phyloP scores from a whole-genome alignment of 2,888 invertebrate genomes.

The Achlya flavicornis region DNA sequence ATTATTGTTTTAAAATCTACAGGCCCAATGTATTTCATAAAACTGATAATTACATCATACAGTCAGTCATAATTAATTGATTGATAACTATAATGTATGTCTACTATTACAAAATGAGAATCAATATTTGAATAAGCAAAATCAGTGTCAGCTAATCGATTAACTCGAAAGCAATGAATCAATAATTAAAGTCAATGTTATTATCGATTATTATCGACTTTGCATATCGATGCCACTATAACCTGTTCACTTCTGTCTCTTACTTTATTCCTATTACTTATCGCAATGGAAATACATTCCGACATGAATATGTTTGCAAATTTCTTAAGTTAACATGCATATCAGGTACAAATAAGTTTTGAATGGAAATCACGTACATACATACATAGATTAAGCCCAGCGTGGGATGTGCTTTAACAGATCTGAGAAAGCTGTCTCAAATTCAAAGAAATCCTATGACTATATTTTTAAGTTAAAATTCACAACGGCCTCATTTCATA shows the following conservation, averaged over 20 bases:
- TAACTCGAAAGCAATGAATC: background rate
- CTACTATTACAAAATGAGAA: background rate
- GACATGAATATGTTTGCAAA: too few relatives aligned
- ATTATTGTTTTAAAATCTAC: too few relatives aligned
- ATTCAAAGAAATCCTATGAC: too few relatives aligned
- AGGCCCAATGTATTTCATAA: too few relatives aligned
- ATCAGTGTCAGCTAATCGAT: background rate
- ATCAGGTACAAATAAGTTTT: background rate
- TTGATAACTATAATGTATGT: background rate
- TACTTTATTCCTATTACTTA: background rate
- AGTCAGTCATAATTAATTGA: too few relatives aligned
- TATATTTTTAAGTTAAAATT: too few relatives aligned
- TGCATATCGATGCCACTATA: background rate
- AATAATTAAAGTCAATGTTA: background rate
- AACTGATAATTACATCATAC: too few relatives aligned
- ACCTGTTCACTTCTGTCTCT: background rate
- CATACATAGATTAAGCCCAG: background rate
- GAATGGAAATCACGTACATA: background rate
- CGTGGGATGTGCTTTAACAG: background rate
- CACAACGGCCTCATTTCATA: too few relatives aligned
- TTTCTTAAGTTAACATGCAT: background rate
- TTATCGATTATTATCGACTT: background rate
- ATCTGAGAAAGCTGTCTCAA: background rate
- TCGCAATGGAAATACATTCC: background rate
- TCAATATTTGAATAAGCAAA: too few relatives aligned